phyloP scores from a whole-genome alignment of 2,797 vertebrate species.

The Intellagama lesueurii region DNA sequence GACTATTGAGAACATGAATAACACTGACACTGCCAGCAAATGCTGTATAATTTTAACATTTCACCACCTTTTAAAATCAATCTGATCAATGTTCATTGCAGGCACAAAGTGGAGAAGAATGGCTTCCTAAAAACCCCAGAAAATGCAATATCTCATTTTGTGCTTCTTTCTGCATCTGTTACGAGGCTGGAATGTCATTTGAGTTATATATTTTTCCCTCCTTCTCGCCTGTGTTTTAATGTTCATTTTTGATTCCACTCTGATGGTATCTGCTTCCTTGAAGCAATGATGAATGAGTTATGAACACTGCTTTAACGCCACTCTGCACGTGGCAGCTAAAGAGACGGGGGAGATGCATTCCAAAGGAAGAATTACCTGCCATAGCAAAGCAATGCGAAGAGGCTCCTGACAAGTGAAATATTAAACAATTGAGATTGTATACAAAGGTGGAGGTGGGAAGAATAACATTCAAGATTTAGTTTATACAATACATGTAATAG shows the following conservation, averaged over 20 bases:
- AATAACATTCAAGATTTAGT: conserved; percentile 1
- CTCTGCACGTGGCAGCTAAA: conserved; percentile 43
- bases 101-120: conserved; percentile 67
- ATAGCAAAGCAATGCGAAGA: conserved; percentile 37
- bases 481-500: conserved; percentile 5
- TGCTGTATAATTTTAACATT: conserved; percentile 76
- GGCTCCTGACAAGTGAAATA: conserved; percentile 24
- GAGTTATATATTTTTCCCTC: conserved; percentile 63
- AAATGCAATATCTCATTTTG: conserved; percentile 73
- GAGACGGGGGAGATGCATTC: background rate
- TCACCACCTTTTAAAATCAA: conserved; percentile 71
- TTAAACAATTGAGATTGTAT: conserved; percentile 18
- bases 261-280: conserved; percentile 58
- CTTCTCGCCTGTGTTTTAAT: conserved; percentile 61
- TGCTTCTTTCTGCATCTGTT: conserved; percentile 66
- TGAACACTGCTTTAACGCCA: conserved; percentile 50
- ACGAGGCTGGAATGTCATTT: conserved; percentile 62
- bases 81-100: conserved; percentile 74
- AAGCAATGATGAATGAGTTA: conserved; percentile 66
- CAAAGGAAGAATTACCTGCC: conserved; percentile 42
- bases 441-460: conserved; percentile 12
- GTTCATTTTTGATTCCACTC: conserved; percentile 67
- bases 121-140: conserved; percentile 71
- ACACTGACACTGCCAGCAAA: conserved; percentile 62
- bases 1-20: conserved; percentile 69